Evolutionary conservation across 2,888 invertebrate species (phyloP), one percentile per base, ranked within the genome.

Genomic region (Campoletis raptor): DNA sequence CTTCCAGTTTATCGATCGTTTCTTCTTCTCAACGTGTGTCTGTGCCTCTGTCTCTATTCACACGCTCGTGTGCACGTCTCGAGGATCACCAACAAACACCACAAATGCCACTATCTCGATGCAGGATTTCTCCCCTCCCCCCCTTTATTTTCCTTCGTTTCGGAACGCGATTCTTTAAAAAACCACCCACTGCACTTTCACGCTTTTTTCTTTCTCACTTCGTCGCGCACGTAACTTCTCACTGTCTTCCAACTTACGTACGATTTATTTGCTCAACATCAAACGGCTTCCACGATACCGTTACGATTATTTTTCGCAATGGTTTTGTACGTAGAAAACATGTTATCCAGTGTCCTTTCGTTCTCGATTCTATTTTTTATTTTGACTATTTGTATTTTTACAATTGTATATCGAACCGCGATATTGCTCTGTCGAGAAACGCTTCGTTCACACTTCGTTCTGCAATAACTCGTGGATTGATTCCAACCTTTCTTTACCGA

Each of bases 31-130:
- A 52, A 1, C 37, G 36, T 67, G 66, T 66, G 15, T n/a, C 8
- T 18, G 4, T 21, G 40, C 40, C n/a, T 40, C 30, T 18, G 42
- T 64, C 36, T 15, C 1, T 15, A 15, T 67, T 37, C 67, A 15
- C n/a, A 0, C 9, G 72, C 40, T 12, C 21, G 57, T 57, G 40
- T 76, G 61, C 37, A 7, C 40, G 4, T 30, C 37, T 40, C 42
- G 76, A 42, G 42, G 30, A 76, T 76, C 30, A 30, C 64, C 64
- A 64, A 64, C 18, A 2, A 45, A 36, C 30, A 45, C 61, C 64
- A 76, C 64, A 76, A 64, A 76, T 61, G 12, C 76, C 15, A 30
- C 45, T 48, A 76, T 64, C 21, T 57, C 61, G 61, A 7, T 42
- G 40, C 45, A 30, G 15, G 21, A 12, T 45, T 61, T 74, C 24